A percentile compares a stretch with the other conserved stretches of the same genome.
Conservation (phyloP, 1,140 invertebrate species). For the Campodea augens region DNA sequence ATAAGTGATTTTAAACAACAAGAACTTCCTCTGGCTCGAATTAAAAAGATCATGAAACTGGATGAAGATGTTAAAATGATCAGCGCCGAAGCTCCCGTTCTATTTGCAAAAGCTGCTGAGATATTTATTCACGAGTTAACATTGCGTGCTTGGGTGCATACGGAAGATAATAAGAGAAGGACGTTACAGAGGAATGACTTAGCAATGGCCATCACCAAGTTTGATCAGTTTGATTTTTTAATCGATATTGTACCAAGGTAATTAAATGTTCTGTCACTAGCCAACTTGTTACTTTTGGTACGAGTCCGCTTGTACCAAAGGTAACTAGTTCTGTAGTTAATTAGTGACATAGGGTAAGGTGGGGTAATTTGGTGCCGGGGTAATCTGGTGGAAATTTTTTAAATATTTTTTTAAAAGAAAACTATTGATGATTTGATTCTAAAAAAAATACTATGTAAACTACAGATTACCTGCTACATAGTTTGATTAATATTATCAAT, state of each 20-base stretch:
- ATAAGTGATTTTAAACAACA: constrained; percentile 69
- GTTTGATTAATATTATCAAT: too few species aligned
- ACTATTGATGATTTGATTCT: too few species aligned
- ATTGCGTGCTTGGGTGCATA: constrained; percentile 89
- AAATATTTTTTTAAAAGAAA: too few species aligned
- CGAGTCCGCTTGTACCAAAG: too few species aligned
- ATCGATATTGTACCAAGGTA: constrained; percentile 98
- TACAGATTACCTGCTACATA: too few species aligned
- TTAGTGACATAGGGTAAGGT: too few species aligned
- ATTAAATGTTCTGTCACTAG: too few species aligned
- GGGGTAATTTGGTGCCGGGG: too few species aligned
- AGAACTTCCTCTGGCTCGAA: constrained; percentile 82
- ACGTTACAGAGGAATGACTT: constrained; percentile 96
- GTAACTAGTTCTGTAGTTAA: too few species aligned
- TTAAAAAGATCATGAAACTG: constrained; percentile 99
- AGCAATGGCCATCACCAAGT: constrained; percentile 93
- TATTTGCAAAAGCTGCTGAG: constrained; percentile 96
- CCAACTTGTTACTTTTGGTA: too few species aligned
- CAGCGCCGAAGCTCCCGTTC: constrained; percentile 86
- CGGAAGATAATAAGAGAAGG: constrained; percentile 89
- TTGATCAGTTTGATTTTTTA: constrained; percentile 98
- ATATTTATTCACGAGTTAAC: constrained; percentile 95
- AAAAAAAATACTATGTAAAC: too few species aligned
- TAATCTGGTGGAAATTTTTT: too few species aligned
- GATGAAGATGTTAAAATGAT: constrained; percentile 99